Base-by-base conservation (phyloP, 2,113 vertebrate genomes). In the Microcebus jonahi region DNA sequence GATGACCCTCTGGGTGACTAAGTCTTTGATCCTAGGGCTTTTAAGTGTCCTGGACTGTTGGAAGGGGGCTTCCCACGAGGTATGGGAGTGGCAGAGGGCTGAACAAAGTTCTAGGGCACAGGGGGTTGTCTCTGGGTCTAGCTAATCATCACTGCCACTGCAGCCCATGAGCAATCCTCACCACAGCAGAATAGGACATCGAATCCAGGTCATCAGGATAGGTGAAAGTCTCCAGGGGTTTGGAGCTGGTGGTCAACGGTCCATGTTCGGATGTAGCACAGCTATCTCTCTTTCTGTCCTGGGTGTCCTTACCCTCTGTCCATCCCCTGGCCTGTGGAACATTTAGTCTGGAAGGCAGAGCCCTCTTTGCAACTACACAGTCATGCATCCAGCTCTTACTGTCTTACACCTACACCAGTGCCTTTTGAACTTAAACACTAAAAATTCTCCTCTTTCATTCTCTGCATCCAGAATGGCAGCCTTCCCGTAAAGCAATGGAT, bases 341-440 rank as follows among this genome's bases (percentile, higher is more conserved):
- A 13, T 55, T 50, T 36, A 61, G 7, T 89, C 36, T 73, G n/a
- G 9, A 29, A n/a, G 31, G 34, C 31, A 82, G 50, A 82, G 29
- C 36, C 73, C 36, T 55, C 65, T 93, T 83, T 70, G 36, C 21
- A 89, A 45, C 63, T 59, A 34, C 25, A 53, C 31, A 55, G 10
- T 29, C 76, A 39, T 21, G 10, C 4, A 67, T 25, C 45, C 0
- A 5, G 65, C 67, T 70, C 55, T 68, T 86, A 63, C 75, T 70
- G 21, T 88, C n/a, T 80, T 36, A 61, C 6, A 94, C 45, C 36
- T 55, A 80, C 50, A 63, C 42, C 23, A 10, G 3, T 81, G 82
- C 85, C 73, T 96, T 94, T 71, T 82, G 71, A 98, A 79, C 75
- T 94, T 77, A 88, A 48, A 77, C 45, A 21, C 31, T 71, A 53